Conservation (phyloP, 1,140 invertebrate genomes). For the Bombus pyrosoma region DNA sequence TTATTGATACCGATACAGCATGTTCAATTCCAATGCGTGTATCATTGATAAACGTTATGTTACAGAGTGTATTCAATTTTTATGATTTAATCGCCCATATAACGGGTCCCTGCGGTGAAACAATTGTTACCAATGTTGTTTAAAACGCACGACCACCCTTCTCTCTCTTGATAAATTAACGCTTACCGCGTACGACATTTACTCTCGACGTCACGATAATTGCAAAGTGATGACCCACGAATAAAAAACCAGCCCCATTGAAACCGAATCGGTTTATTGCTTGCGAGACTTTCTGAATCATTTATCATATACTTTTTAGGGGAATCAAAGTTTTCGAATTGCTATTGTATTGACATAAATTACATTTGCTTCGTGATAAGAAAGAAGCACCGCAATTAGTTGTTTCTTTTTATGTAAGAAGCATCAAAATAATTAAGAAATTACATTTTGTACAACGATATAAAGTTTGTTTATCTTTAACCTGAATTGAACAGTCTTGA, state of each 20-base stretch:
- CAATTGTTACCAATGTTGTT: constrained; percentile 21
- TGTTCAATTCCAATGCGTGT: background rate
- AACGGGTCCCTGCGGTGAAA: constrained; percentile 21
- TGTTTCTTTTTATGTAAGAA: background rate
- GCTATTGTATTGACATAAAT: background rate
- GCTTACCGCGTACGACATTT: background rate
- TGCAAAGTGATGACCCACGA: constrained; percentile 22
- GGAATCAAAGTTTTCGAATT: background rate
- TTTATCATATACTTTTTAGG: constrained; percentile 1
- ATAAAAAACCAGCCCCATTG: constrained; percentile 10
- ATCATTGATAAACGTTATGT: constrained; percentile 13
- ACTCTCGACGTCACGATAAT: constrained; percentile 40
- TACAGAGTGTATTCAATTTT: constrained; percentile 25
- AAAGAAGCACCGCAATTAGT: background rate
- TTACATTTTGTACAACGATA: background rate
- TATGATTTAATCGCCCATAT: constrained; percentile 41
- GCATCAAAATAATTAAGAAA: background rate
- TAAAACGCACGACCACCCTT: background rate
- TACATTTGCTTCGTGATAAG: background rate
- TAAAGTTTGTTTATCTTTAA: background rate
- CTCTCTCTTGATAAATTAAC: constrained; percentile 46
- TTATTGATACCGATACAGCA: too few species aligned
- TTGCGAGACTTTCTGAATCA: background rate
- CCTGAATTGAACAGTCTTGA: too few species aligned
- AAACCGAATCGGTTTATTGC: background rate